Conservation (phyloP, 2,113 vertebrate species). For the Propithecus coquereli region DNA sequence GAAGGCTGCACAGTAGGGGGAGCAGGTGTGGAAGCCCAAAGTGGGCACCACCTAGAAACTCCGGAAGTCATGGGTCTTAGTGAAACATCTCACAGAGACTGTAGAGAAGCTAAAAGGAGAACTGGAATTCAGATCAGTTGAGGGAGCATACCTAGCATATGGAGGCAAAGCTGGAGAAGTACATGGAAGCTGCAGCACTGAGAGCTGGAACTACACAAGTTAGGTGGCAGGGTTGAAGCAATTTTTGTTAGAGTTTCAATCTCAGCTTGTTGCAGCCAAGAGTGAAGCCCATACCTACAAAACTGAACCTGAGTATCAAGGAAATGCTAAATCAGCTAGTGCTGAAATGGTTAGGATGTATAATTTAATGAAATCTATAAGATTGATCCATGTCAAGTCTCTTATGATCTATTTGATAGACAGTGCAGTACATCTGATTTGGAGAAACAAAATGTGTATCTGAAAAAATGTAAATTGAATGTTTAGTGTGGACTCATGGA, state of each 20-base stretch:
- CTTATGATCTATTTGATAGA: not conserved
- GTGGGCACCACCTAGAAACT: slow-evolving; percentile 85
- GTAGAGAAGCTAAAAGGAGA: slow-evolving; percentile 85
- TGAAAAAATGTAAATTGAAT: not conserved
- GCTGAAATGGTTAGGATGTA: not conserved
- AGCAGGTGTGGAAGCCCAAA: slow-evolving; percentile 91
- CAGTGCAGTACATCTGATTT: not conserved
- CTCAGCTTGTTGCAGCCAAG: slow-evolving; percentile 87
- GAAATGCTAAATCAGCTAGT: not conserved
- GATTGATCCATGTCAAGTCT: not conserved
- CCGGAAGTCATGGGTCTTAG: slow-evolving; percentile 86
- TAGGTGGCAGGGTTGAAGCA: slow-evolving; percentile 87
- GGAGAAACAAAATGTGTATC: not conserved
- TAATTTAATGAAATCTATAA: not conserved
- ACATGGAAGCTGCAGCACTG: slow-evolving; percentile 84
- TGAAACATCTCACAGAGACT: slow-evolving; percentile 84
- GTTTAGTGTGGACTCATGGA: not conserved
- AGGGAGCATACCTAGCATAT: slow-evolving; percentile 89
- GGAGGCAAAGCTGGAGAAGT: slow-evolving; percentile 92
- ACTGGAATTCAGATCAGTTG: slow-evolving; percentile 86
- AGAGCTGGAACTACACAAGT: slow-evolving; percentile 85
- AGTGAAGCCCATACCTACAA: slow-evolving; percentile 81
- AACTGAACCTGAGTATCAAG: not conserved
- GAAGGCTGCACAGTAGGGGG: slow-evolving; percentile 80
- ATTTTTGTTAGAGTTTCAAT: slow-evolving; percentile 86